phyloP scores from a whole-genome alignment of 2,888 invertebrate genomes.

The Acanthosepion pharaonis region DNA sequence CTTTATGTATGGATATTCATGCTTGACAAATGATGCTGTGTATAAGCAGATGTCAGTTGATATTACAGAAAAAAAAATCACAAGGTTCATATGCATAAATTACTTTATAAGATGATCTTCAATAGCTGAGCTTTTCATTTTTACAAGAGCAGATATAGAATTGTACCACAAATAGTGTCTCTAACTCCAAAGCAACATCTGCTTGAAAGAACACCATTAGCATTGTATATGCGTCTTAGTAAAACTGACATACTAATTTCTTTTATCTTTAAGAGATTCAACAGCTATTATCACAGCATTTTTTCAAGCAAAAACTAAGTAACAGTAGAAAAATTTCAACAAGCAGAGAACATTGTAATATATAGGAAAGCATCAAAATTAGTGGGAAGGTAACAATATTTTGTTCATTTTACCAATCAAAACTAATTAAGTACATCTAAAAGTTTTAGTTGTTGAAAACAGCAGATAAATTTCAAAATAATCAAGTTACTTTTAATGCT shows the following conservation, averaged over 20 bases:
- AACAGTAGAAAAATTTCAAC: neutral
- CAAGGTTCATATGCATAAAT: neutral
- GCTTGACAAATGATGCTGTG: neutral
- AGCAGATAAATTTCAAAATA: too few species aligned
- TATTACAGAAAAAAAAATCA: neutral
- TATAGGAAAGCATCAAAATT: neutral
- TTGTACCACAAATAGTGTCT: neutral
- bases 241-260: neutral
- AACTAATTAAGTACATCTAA: too few species aligned
- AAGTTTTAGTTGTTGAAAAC: too few species aligned
- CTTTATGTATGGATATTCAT: neutral
- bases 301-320: neutral
- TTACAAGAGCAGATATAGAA: neutral
- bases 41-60: neutral
- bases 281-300: neutral
- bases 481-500: too few species aligned
- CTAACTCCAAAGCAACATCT: neutral
- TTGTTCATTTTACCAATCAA: too few species aligned
- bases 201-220: neutral
- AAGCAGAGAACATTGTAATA: neutral
- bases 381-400: too few species aligned
- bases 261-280: neutral
- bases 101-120: neutral
- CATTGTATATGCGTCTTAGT: neutral
- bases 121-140: neutral